Conservation (phyloP, 53 echinoderm and acorn worm genomes). For the Zoroaster sp. region DNA sequence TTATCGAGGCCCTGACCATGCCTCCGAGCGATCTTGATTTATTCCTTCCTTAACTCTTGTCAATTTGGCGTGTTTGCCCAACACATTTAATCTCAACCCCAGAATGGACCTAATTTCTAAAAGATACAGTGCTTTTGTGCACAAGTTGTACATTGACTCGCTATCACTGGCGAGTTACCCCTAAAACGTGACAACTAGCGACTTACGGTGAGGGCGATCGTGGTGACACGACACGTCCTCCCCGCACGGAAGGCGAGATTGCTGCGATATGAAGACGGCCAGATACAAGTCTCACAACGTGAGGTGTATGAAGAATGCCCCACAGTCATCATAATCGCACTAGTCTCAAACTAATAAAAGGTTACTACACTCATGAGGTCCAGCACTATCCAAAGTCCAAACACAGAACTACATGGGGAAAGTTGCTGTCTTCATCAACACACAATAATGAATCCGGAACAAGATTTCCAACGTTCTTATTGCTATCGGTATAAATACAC, state of each 20-base stretch:
- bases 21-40: constrained; percentile 37
- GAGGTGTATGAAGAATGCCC: constrained; percentile 42
- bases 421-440: not conserved
- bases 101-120: constrained; percentile 62
- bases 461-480: constrained; percentile 15
- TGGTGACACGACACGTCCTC: constrained; percentile 44
- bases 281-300: not conserved
- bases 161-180: constrained; percentile 45
- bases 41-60: constrained; percentile 33
- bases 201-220: constrained; percentile 20
- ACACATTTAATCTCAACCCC: constrained; percentile 55
- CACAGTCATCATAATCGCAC: constrained; percentile 30
- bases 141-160: constrained; percentile 49
- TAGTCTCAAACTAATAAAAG: constrained; percentile 26
- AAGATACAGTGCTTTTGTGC: constrained; percentile 50
- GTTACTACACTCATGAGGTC: not conserved
- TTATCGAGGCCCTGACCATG: not conserved
- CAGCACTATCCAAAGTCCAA: constrained; percentile 26
- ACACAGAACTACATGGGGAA: not conserved
- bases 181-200: constrained; percentile 46
- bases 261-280: not conserved
- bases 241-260: constrained; percentile 19
- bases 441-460: not conserved
- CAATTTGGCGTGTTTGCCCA: constrained; percentile 55
- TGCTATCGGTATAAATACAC: no score